Evolutionary conservation across 1,140 invertebrate genomes (phyloP).

Genomic region (Zaprionus gabonicus): DNA sequence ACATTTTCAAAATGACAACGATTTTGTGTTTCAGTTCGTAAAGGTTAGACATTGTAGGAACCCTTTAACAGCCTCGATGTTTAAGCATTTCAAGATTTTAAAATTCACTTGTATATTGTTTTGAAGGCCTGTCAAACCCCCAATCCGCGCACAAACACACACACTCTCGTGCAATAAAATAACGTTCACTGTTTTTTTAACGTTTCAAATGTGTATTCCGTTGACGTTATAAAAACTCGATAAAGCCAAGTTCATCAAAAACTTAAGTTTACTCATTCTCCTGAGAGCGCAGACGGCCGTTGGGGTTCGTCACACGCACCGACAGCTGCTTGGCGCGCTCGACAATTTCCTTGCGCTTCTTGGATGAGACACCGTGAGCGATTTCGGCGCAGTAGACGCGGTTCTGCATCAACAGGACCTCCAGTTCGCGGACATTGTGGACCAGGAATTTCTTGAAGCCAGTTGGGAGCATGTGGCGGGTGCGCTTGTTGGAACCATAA

Average conservation of each 20-base stretch:
- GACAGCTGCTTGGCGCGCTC: conserved; percentile 98
- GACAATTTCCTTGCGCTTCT: conserved; percentile 97
- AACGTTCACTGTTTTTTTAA: conserved; percentile 35
- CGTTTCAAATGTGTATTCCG: conserved; percentile 71
- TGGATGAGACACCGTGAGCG: conserved; percentile 97
- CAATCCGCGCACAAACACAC: neutral
- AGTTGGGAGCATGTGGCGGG: conserved; percentile 98
- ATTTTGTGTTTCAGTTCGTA: no score
- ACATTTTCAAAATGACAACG: conserved; percentile 1
- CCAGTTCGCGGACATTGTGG: conserved; percentile 91
- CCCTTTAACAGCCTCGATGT: neutral
- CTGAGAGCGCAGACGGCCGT: conserved; percentile 97
- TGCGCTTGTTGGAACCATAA: conserved; percentile 98
- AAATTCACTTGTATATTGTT: neutral
- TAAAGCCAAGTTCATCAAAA: conserved; percentile 58
- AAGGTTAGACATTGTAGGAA: neutral
- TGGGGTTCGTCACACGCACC: conserved; percentile 97
- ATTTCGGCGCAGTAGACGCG: conserved; percentile 98
- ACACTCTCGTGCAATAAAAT: conserved; percentile 11
- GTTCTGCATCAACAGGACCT: conserved; percentile 99
- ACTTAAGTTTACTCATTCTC: conserved; percentile 95
- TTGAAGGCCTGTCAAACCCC: no score
- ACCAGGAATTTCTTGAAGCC: conserved; percentile 96
- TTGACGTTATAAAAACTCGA: conserved; percentile 65
- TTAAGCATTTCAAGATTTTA: no score